phyloP scores from a whole-genome alignment of 2,888 invertebrate species.

The Lobophora halterata region DNA sequence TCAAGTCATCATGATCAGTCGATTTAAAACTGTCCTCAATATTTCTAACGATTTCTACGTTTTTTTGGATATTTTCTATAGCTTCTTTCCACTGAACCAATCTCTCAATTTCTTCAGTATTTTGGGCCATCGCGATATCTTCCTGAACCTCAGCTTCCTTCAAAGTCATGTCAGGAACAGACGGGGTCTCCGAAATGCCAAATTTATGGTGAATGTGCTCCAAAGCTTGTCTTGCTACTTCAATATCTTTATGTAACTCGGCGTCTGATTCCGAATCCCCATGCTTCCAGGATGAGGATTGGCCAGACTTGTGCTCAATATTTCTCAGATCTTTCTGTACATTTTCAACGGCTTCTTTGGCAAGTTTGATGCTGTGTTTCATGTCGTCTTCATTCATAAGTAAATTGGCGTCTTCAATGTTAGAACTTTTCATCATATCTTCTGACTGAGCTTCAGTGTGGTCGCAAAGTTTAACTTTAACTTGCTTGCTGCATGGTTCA shows the following conservation, averaged over 20 bases:
- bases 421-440: conserved; percentile 37
- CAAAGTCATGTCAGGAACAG: conserved; percentile 35
- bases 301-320: conserved; percentile 45
- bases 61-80: conserved; percentile 52
- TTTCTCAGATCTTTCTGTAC: conserved; percentile 55
- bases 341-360: conserved; percentile 66
- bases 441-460: conserved; percentile 37
- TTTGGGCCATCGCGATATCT: conserved; percentile 37
- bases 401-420: conserved; percentile 32
- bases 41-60: conserved; percentile 56
- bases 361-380: conserved; percentile 60
- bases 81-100: conserved; percentile 64
- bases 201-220: conserved; percentile 57
- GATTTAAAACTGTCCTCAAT: conserved; percentile 61
- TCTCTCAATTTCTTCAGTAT: conserved; percentile 53
- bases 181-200: conserved; percentile 51
- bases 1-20: conserved; percentile 11
- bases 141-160: conserved; percentile 40
- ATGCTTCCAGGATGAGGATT: conserved; percentile 36
- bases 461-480: conserved; percentile 64
- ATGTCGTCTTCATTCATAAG: conserved; percentile 51
- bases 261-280: conserved; percentile 40
- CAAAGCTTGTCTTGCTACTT: conserved; percentile 55
- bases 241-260: conserved; percentile 58
- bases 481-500: conserved; percentile 58